Evolutionary conservation across 92 coral and sea anemone species (phyloP), one percentile per base, ranked within the genome.

Genomic region (Virgularia gustaviana): DNA sequence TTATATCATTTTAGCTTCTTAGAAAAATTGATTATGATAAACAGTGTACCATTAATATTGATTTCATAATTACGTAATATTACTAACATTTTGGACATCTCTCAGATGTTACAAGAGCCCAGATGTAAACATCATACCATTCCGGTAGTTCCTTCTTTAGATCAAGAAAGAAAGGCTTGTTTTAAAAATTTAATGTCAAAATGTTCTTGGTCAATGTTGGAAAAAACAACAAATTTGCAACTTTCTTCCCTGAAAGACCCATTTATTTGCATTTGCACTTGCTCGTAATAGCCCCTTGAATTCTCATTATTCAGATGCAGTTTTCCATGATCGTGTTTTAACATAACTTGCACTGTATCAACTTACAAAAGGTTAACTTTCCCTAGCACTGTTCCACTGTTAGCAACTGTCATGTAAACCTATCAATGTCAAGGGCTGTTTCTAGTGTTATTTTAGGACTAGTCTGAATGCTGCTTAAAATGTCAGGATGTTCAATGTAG

Each of bases 231-330:
- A 63, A 63, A 63, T 3, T 63, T 52, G n/a, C n/a, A n/a, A 0
- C 36, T 52, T 16, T 19, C 5, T 0, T 35, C 13, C 44, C 41
- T 63, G 36, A 49, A 49, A 22, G 70, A 18, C 36, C 36, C 49
- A 5, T 52, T 52, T 33, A 63, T 63, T 32, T 63, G 70, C 70
- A 63, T 63, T 25, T 63, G 70, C 8, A 63, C 52, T 63, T 63
- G 70, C 52, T 36, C 49, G 20, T 63, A 63, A 38, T 63, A 63
- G 4, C 70, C 73, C 11, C 73, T 0, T 2, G 1, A 30, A 45
- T 30, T 47, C 6, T 66, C 73, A 1, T 64, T 3, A 4, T 64
- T 64, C 0, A 64, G 34, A 37, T 64, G 28, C 1, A 29, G 33
- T 9, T 64, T 64, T 36, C 16, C 71, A 64, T 39, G 9, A 8